Evolutionary conservation across 1,140 invertebrate species (phyloP), one percentile per base, ranked within the genome.

Genomic region (Condylostylus longicornis): DNA sequence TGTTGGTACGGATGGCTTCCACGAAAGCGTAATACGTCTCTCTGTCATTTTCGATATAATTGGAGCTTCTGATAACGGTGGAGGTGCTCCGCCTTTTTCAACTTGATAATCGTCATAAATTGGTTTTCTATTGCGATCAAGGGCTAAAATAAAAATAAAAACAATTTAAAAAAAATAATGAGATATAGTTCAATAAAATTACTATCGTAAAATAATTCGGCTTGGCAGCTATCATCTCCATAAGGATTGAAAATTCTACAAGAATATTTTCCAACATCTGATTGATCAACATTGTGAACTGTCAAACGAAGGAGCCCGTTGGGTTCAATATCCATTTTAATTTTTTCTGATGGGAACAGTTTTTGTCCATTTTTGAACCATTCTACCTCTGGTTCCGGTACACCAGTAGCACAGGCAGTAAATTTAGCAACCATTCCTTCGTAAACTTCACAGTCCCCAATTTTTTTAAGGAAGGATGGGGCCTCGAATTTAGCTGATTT

Each of bases 341-440:
- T 77, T 5, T 82, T 69, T 40, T 87, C 82, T 29, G 80, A 78
- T 12, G 79, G 78, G 63, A 75, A 82, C 2, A 94, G 46, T 52
- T 77, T 77, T 33, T 77, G 68, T 30, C 75, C 82, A 54, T 89
- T 80, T 32, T 79, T 77, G 61, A 71, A 86, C 84, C 85, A 84
- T 46, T 82, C 76, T 33, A 77, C 82, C 32, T 84, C 81, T 1
- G 87, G 87, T 33, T 88, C 82, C 1, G 88, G 88, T 41, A 69
- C 74, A 23, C 88, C 88, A 12, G 76, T 76, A 20, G 80, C 73
- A 53, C 86, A 89, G 20, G 86, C 87, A 12, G 86, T 91, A 55
- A 93, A 91, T 58, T 88, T 89, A 14, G 82, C 86, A 13, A 77
- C 77, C 78, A 89, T 87, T 7, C 83, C 81, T 48, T 79, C 76